Base-by-base conservation (phyloP, 2,113 vertebrate genomes). In the Stegostoma tigrinum region DNA sequence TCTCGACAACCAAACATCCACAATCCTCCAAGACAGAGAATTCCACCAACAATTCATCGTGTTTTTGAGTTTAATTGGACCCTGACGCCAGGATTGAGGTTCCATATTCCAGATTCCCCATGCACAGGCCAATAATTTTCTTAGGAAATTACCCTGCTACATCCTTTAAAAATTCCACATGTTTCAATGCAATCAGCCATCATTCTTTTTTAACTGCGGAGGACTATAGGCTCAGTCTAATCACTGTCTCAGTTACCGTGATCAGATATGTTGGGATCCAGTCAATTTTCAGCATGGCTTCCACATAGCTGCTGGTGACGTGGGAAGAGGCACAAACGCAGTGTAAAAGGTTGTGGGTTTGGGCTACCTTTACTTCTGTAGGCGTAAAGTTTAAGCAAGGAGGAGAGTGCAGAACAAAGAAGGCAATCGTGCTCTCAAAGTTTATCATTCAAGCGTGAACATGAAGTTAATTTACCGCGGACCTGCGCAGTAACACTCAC, bases 401-500 rank as follows among this genome's bases (percentile, higher is more conserved):
- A 55, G 24, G 34, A 67, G 34, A n/a, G 14, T 64, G 52, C 14
- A 64, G 55, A 21, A 64, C 87, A 21, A 30, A 83, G n/a, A 45
- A 42, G 17, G 42, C 30, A 21, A n/a, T 67, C 23, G 38, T 17
- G 19, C 80, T 21, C 61, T 64, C 34, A 1, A 38, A 38, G 2
- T 23, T 61, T 15, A 34, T 6, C 27, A 55, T 34, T 34, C 87
- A 23, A n/a, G 61, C n/a, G 42, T 2, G 17, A 67, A 93, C 89
- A 91, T 17, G 19, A 61, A 1, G 24, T 91, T 6, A 91, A 91
- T 38, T 66, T 34, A 30, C 17, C n/a, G 27, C 4, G 48, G 27
- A 55, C 86, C 17, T 30, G 12, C 52, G 5, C 34, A 5, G 87
- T 23, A 45, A 75, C 96, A 97, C 96, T 96, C 48, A 98, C 98